phyloP scores from a whole-genome alignment of 2,797 vertebrate genomes.

The Sardinella longiceps region DNA sequence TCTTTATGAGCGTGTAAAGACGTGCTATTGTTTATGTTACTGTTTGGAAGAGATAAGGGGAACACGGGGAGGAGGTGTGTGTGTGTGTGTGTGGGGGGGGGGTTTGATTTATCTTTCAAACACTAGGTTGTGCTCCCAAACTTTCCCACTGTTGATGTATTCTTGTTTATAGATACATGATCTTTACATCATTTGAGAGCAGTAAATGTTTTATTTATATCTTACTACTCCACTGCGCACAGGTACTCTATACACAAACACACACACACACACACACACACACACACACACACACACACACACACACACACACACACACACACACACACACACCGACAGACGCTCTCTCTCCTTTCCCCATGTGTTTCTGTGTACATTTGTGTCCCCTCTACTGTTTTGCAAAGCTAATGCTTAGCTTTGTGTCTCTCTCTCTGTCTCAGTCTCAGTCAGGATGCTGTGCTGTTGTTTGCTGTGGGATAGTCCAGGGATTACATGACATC shows the following conservation, averaged over 20 bases:
- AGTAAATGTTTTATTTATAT: constrained; percentile 9
- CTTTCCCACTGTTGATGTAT: background rate
- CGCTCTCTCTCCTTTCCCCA: background rate
- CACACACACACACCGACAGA: background rate
- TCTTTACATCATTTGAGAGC: constrained; percentile 10
- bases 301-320: background rate
- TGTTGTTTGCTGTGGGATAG: constrained; percentile 10
- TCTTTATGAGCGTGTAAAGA: background rate
- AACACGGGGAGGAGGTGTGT: background rate
- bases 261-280: background rate
- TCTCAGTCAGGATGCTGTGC: too few relatives aligned
- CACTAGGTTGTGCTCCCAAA: constrained; percentile 16
- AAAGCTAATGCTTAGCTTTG: background rate
- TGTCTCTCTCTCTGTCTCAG: background rate
- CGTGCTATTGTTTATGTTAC: background rate
- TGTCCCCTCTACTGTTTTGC: background rate
- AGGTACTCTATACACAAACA: too few relatives aligned
- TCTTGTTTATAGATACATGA: background rate
- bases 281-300: too few relatives aligned
- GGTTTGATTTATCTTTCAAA: background rate
- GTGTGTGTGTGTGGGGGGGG: too few relatives aligned
- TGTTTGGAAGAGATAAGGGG: background rate
- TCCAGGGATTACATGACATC: constrained; percentile 20
- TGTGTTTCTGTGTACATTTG: background rate
- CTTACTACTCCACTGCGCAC: background rate